Percentiles rank a stretch among this genome's conserved stretches.
Evolutionary conservation across 2,888 invertebrate species (phyloP).

Genomic region (Tiliacea citrago): DNA sequence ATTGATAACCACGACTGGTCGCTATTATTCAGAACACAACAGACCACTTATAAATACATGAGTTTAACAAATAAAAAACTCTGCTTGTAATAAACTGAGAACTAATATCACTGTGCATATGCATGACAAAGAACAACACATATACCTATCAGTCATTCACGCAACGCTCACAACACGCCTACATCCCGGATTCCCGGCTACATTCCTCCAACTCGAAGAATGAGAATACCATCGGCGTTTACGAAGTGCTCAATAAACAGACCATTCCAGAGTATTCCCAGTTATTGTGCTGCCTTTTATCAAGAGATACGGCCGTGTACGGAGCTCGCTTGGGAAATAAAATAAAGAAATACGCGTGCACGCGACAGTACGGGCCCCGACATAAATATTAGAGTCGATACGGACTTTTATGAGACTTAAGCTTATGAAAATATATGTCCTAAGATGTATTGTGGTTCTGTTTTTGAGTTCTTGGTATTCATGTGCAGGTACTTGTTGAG

Average conservation of each 20-base stretch:
- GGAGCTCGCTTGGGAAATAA: constrained; percentile 65
- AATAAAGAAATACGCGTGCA: constrained; percentile 67
- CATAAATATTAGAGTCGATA: constrained; percentile 82
- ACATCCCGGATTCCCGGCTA: constrained; percentile 14
- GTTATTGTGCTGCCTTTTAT: constrained; percentile 67
- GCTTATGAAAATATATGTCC: constrained; percentile 77
- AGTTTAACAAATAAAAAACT: no score
- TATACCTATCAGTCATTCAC: constrained; percentile 13
- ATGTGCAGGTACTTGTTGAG: constrained; percentile 15
- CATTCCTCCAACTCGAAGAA: constrained; percentile 51
- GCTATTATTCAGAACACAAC: background rate
- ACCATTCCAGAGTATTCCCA: constrained; percentile 62
- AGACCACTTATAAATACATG: no score
- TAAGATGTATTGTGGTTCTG: constrained; percentile 53
- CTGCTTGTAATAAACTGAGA: background rate
- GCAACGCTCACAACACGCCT: constrained; percentile 13
- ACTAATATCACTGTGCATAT: background rate
- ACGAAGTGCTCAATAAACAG: constrained; percentile 68
- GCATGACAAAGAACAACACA: constrained; percentile 9
- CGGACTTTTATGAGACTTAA: constrained; percentile 69
- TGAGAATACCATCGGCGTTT: constrained; percentile 60
- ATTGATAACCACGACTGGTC: background rate
- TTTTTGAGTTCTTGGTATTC: constrained; percentile 39
- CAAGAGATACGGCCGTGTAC: constrained; percentile 66
- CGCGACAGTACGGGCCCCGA: constrained; percentile 56